A percentile compares a stretch with the other conserved stretches of the same genome.
These are phyloP conservation scores for Pristis pectinata DNA, from an alignment of 2,797 vertebrate species.

Conservation along the genomic window DNA sequence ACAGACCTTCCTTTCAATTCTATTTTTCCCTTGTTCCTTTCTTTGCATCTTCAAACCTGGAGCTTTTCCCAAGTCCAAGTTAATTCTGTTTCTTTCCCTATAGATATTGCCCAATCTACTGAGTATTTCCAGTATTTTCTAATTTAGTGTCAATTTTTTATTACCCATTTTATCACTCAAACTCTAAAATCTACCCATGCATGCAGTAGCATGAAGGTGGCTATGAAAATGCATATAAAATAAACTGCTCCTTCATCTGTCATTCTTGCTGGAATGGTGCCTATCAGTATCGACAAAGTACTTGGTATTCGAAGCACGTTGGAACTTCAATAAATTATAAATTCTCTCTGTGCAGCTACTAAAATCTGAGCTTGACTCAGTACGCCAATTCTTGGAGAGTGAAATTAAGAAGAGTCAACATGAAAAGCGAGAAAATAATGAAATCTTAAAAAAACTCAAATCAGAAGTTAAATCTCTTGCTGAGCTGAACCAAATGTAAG, in stretches of 20 bases:
- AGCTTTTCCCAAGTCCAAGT: no score
- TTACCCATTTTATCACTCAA: not conserved
- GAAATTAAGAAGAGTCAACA: conserved; percentile 78
- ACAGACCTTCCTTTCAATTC: no score
- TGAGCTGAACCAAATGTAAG: conserved; percentile 62
- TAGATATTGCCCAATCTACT: no score
- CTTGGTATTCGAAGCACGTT: not conserved
- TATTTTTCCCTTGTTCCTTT: no score
- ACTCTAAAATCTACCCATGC: not conserved
- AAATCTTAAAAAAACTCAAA: conserved; percentile 67
- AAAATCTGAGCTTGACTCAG: conserved; percentile 68
- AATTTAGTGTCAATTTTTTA: not conserved
- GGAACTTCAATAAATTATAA: not conserved
- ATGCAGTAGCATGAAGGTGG: not conserved
- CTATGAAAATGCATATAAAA: not conserved
- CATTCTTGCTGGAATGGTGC: not conserved
- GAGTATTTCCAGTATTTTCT: no score
- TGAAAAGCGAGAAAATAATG: conserved; percentile 79
- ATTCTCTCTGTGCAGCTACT: conserved; percentile 61
- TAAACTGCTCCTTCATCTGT: not conserved
- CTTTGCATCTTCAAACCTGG: no score
- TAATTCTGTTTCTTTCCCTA: no score
- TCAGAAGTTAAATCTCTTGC: conserved; percentile 59
- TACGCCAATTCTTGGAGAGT: conserved; percentile 73
- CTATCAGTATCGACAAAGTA: not conserved